A percentile compares a stretch with the other conserved stretches of the same genome.
phyloP scores from a whole-genome alignment of 2,113 vertebrate species.

The Actenoides lindsayi region DNA sequence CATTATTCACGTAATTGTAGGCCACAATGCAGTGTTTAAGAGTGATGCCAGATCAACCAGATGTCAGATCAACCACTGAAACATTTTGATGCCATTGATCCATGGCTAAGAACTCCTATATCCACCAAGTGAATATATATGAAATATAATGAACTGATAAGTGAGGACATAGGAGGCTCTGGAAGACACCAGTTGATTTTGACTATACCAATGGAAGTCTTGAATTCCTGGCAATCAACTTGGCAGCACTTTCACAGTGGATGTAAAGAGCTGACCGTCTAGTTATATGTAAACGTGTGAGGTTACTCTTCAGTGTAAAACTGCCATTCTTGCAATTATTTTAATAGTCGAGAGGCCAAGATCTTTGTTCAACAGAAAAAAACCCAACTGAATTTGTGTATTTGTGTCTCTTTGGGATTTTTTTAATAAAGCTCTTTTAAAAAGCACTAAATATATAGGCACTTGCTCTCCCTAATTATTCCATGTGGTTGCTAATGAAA shows the following conservation, averaged over 20 bases:
- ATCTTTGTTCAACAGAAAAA: background rate
- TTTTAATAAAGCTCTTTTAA: background rate
- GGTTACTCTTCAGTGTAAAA: background rate
- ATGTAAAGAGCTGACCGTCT: background rate
- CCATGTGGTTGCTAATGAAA: background rate
- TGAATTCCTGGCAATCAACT: background rate
- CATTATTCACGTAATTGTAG: fast-evolving
- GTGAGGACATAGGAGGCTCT: background rate
- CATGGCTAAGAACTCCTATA: background rate
- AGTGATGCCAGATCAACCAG: too few species aligned
- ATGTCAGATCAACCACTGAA: background rate
- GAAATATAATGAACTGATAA: background rate
- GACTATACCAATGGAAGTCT: background rate
- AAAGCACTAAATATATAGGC: background rate
- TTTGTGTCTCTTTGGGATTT: background rate
- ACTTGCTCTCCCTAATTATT: background rate
- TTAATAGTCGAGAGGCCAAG: background rate
- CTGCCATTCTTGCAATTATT: background rate
- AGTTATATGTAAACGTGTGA: background rate
- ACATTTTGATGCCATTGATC: background rate
- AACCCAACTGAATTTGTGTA: background rate
- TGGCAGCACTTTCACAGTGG: background rate
- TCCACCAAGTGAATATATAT: background rate
- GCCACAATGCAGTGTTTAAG: background rate
- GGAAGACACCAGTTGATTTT: background rate